These are phyloP conservation scores for Trichopoda pennipes DNA, from an alignment of 2,888 invertebrate genomes.

Conservation along the genomic window DNA sequence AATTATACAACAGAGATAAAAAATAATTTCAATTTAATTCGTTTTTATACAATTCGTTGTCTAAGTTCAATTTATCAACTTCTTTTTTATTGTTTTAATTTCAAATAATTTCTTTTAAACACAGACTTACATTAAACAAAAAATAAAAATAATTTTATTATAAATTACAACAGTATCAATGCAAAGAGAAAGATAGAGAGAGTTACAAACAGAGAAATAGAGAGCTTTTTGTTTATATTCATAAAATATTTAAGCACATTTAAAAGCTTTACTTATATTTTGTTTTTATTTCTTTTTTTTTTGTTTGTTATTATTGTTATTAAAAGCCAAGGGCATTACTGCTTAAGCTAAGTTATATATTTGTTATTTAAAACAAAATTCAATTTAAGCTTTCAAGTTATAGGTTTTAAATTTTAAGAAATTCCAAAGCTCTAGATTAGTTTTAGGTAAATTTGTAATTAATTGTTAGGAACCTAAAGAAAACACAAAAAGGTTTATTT, in stretches of 20 bases:
- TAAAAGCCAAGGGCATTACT: slow-evolving; percentile 59
- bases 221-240: slow-evolving; percentile 51
- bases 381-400: slow-evolving; percentile 37
- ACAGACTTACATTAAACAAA: slow-evolving; percentile 53
- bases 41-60: slow-evolving; percentile 65
- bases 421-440: slow-evolving; percentile 15
- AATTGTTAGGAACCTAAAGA: slow-evolving; percentile 65
- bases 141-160: slow-evolving; percentile 58
- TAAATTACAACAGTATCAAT: slow-evolving; percentile 64
- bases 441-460: neutral
- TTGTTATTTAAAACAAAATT: slow-evolving; percentile 14
- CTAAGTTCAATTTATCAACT: slow-evolving; percentile 29
- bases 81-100: slow-evolving; percentile 8
- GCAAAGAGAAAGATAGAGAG: slow-evolving; percentile 60
- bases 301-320: neutral
- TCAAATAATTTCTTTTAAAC: slow-evolving; percentile 18
- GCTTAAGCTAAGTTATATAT: slow-evolving; percentile 50
- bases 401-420: slow-evolving; percentile 11
- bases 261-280: slow-evolving; percentile 28
- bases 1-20: slow-evolving; percentile 30
- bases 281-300: no score
- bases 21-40: slow-evolving; percentile 52
- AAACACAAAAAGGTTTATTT: slow-evolving; percentile 37
- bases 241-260: slow-evolving; percentile 57
- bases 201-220: slow-evolving; percentile 7